Conservation (phyloP, 2,888 invertebrate species). For the Caenorhabditis uteleia region DNA sequence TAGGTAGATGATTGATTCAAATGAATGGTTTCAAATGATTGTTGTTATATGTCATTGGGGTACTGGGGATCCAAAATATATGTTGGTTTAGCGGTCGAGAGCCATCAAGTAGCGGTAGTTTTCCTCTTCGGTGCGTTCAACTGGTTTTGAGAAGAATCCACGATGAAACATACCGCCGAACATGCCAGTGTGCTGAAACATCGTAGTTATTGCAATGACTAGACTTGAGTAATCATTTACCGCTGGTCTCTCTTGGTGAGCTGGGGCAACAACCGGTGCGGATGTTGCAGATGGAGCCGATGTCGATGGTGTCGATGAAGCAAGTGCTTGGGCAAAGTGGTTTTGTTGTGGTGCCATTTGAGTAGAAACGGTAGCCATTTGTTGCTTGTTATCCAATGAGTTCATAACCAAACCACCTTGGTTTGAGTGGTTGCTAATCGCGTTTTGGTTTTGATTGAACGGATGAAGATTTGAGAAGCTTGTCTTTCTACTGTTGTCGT, state of each 20-base stretch:
- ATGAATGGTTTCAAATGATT: no score
- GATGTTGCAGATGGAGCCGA: constrained; percentile 25
- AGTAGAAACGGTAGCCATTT: constrained; percentile 36
- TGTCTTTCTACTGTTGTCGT: constrained; percentile 28
- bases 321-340: constrained; percentile 38
- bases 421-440: not conserved
- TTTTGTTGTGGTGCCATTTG: constrained; percentile 40
- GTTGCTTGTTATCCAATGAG: constrained; percentile 38
- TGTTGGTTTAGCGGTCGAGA: constrained; percentile 60
- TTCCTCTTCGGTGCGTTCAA: constrained; percentile 59
- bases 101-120: constrained; percentile 67
- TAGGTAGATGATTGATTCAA: no score
- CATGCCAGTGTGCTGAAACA: constrained; percentile 42
- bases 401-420: constrained; percentile 56
- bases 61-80: no score
- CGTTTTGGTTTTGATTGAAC: constrained; percentile 7
- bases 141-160: constrained; percentile 65
- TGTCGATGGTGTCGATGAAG: constrained; percentile 23
- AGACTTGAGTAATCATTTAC: constrained; percentile 5
- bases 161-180: constrained; percentile 59
- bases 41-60: no score
- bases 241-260: constrained; percentile 9
- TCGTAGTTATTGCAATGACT: not conserved
- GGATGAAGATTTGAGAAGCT: constrained; percentile 36
- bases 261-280: constrained; percentile 15